Base-by-base conservation (phyloP, 2,797 vertebrate genomes). In the Leptodactylus fallax region DNA sequence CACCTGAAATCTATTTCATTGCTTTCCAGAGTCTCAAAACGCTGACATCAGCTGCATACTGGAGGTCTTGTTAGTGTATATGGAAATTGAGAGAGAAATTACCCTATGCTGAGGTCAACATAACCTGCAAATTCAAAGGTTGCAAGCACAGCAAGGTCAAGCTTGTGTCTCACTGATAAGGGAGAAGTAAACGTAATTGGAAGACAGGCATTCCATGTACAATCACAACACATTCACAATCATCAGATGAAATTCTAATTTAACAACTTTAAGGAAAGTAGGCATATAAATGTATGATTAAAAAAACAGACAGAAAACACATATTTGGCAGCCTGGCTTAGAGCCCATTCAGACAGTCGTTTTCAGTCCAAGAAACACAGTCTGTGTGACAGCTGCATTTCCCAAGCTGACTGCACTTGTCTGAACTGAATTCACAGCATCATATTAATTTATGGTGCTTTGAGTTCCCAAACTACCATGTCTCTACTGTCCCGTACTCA, bases 1-100 rank as follows among this genome's bases (percentile, higher is more conserved):
- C 80, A 86, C 74, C 72, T 72, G 23, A 86, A 89, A 89, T 74
- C 88, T 87, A 89, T 83, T 89, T 69, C 53, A 78, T 77, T 76
- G 79, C 71, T 63, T 82, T 81, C 63, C 71, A 65, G 49, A 67
- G 56, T 82, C 60, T 86, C 7, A 7, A 11, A 86, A 45, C 7
- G 51, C 55, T 36, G 74, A 72, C 85, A 86, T 83, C 63, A 89
- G 79, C 72, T 86, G 80, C 72, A 86, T 61, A 83, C 71, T 77
- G 8, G 17, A 79, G 85, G 60, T 86, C 84, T 89, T 82, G 71
- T 89, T 89, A 86, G 88, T 79, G 60, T 36, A 83, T 86, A 83
- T 86, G 23, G 80, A 86, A 87, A 87, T 71, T 72, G 80, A 83
- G 71, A 85, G 83, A 60, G 71, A 86, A 74, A 86, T 87, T 79